Percentiles rank a stretch among this genome's conserved stretches.
Evolutionary conservation across 2,888 invertebrate genomes (phyloP).

Genomic region (Epirrita christyi): DNA sequence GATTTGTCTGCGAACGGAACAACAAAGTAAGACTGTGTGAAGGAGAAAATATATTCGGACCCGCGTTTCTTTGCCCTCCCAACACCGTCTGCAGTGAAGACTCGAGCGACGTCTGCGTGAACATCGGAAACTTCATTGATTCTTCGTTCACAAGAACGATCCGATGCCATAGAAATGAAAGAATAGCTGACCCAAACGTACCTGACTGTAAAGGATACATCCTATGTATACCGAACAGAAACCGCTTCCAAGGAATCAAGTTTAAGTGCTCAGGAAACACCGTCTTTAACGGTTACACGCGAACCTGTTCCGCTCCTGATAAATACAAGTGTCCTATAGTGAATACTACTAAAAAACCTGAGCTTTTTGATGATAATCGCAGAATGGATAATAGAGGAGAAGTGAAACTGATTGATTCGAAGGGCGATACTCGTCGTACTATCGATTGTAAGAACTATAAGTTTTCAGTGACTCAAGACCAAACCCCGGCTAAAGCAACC

Average conservation of each 20-base stretch:
- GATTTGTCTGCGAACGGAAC: slow-evolving; percentile 68
- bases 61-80: slow-evolving; percentile 68
- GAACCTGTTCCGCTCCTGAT: slow-evolving; percentile 70
- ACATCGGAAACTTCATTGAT: slow-evolving; percentile 65
- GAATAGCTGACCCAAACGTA: slow-evolving; percentile 72
- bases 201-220: slow-evolving; percentile 78
- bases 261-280: slow-evolving; percentile 76
- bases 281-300: slow-evolving; percentile 69
- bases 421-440: slow-evolving; percentile 21
- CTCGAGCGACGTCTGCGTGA: slow-evolving; percentile 73
- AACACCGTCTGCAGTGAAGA: slow-evolving; percentile 75
- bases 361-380: slow-evolving; percentile 51
- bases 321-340: slow-evolving; percentile 69
- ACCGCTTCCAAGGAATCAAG: slow-evolving; percentile 74
- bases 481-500: slow-evolving; percentile 59
- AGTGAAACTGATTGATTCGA: slow-evolving; percentile 18
- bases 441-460: slow-evolving; percentile 79
- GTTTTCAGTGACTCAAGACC: slow-evolving; percentile 67
- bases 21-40: slow-evolving; percentile 69
- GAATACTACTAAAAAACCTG: slow-evolving; percentile 51
- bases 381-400: slow-evolving; percentile 46
- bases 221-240: slow-evolving; percentile 73
- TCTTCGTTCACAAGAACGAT: slow-evolving; percentile 60
- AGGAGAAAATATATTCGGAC: slow-evolving; percentile 61
- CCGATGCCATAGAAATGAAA: slow-evolving; percentile 68